Evolutionary conservation across 2,113 vertebrate genomes (phyloP), one percentile per base, ranked within the genome.

Genomic region (Gobiocypris rarus): DNA sequence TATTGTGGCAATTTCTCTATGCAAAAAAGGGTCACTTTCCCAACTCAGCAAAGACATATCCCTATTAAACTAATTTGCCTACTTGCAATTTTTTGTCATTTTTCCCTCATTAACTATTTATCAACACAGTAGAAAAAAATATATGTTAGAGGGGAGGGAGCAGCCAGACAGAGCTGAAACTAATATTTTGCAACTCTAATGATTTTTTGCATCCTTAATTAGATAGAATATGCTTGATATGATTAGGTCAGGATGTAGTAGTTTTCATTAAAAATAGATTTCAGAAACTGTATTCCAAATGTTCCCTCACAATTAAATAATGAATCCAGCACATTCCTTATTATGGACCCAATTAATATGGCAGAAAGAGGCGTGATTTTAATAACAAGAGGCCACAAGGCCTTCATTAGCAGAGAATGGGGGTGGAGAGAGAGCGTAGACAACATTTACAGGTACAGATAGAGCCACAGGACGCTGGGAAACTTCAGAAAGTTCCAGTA

Each of bases 131-230:
- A 94, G 95, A 50, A 90, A 95, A 83, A 86, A 93, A 94, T 90
- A 94, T 97, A 97, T 93, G 96, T 95, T 96, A 95, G 95, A 95
- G 96, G 94, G 94, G 93, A 96, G 96, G 96, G 94, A 96, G 93
- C 92, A 95, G 95, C 93, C 92, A 95, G 95, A 96, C 96, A 95
- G 94, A 97, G 94, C 95, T 95, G 96, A 96, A 97, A 96, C 96
- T 98, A 98, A 98, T 98, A 98, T 98, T 99, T 99, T 97, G 96
- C 96, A 97, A 98, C 95, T 96, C 94, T 98, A 98, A 98, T 98
- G 96, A 96, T 97, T 98, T 97, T 97, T 96, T 98, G 96, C 96
- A 98, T 98, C 94, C 93, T 96, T 99, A 99, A 99, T 99, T 98
- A 97, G 97, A 97, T 97, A 96, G 95, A 96, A 97, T 96, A 97